Evolutionary conservation across 2,113 vertebrate genomes (phyloP), one percentile per base, ranked within the genome.

Genomic region (Choloepus hoffmanni): DNA sequence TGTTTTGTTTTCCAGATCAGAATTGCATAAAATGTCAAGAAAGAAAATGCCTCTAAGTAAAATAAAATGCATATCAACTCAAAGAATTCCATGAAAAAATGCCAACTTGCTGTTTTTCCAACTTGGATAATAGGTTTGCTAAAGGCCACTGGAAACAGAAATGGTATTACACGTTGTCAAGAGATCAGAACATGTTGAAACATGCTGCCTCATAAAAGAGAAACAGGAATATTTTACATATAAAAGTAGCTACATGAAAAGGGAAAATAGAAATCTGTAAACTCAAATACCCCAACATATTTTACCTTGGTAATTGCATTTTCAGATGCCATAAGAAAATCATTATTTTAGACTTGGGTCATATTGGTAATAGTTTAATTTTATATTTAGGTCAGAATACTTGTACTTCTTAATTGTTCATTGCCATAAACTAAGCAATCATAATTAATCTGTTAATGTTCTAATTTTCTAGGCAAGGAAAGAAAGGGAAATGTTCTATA

Each of bases 31-130:
- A 97, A 95, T 95, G 72, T 95, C 97, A 96, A 92, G 81, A 94
- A 97, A 96, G 86, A 97, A 97, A 97, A 97, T 94, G 96, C 43
- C 88, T 97, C 50, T 85, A 89, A 98, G 95, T 95, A 97, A 97
- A 97, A 97, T 89, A 97, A 92, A 98, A 97, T 98, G 96, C 73
- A 96, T 95, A 98, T 97, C 94, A 98, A 95, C 84, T 95, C 94
- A 98, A 97, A 97, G 95, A 98, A 98, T 97, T 98, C 96, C 94
- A 95, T 97, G 85, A 36, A 98, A 96, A 98, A 95, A 97, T 97
- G 95, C 88, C 96, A 97, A 97, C 97, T 98, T 96, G 93, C 93
- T 97, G 82, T 97, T 98, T 98, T 98, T 85, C 92, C 90, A 94
- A 94, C 93, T 93, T 95, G 95, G 94, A 96, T 97, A 97, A 98